phyloP scores from a whole-genome alignment of 92 coral and sea anemone species.

The Meandrina meandrites region DNA sequence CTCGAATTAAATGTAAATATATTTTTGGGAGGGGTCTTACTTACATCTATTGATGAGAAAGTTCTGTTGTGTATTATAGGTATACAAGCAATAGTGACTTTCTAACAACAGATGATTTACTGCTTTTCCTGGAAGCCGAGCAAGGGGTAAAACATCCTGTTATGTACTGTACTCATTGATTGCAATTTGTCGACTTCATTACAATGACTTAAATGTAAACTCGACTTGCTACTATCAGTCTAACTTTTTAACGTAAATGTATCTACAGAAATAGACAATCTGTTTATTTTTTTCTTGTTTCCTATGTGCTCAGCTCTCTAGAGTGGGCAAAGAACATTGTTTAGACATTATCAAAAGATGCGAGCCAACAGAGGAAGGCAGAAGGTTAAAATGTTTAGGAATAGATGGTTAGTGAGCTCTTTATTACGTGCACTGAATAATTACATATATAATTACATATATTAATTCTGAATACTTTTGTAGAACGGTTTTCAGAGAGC shows the following conservation, averaged over 20 bases:
- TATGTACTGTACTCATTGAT: background rate
- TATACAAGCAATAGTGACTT: constrained; percentile 94
- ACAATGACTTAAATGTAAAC: too few species aligned
- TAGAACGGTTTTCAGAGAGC: too few species aligned
- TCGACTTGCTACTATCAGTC: too few species aligned
- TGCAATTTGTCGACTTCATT: too few species aligned
- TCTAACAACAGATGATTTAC: constrained; percentile 92
- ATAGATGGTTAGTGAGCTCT: constrained; percentile 79
- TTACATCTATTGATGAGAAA: background rate
- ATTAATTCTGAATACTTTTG: too few species aligned
- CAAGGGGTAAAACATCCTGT: constrained; percentile 79
- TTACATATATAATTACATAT: too few species aligned
- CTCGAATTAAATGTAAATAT: too few species aligned
- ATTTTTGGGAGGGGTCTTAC: too few species aligned
- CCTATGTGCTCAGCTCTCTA: constrained; percentile 55
- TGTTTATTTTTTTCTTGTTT: background rate
- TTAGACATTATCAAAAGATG: constrained; percentile 90
- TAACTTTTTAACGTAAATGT: background rate
- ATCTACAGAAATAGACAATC: background rate
- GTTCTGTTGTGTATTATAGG: constrained; percentile 46
- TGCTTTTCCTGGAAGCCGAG: constrained; percentile 95
- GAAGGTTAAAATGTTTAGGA: constrained; percentile 92
- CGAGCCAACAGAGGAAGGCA: constrained; percentile 96
- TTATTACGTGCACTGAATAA: too few species aligned
- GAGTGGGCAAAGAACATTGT: constrained; percentile 97